phyloP scores from a whole-genome alignment of 1,140 invertebrate species.

The Drosophila nasuta region DNA sequence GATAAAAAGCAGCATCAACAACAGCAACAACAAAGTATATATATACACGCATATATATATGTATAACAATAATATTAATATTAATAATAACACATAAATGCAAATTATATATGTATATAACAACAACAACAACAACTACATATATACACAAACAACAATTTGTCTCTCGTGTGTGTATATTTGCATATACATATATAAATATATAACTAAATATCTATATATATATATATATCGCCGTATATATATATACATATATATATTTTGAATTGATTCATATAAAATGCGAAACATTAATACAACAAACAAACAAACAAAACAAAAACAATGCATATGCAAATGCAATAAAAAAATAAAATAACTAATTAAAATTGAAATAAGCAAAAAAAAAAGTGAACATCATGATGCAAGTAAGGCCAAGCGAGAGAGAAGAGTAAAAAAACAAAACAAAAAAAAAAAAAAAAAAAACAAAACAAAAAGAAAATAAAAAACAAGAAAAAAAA shows the following conservation, averaged over 20 bases:
- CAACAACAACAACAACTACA: constrained; percentile 1
- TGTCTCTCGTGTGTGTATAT: constrained; percentile 25
- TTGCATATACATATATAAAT: constrained; percentile 9
- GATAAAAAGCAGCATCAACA: constrained; percentile 20
- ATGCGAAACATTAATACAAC: constrained; percentile 45
- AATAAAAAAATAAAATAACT: constrained; percentile 44
- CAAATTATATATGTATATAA: constrained; percentile 46
- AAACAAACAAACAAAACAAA: constrained; percentile 31
- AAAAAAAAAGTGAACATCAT: constrained; percentile 39
- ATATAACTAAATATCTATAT: constrained; percentile 20
- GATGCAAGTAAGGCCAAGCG: constrained; percentile 49
- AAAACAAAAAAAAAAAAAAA: constrained; percentile 37
- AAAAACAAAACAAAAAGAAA: constrained; percentile 22
- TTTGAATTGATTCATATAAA: constrained; percentile 24
- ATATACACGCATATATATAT: constrained; percentile 19
- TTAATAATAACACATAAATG: constrained; percentile 36
- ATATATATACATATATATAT: constrained; percentile 10
- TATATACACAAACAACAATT: constrained; percentile 21
- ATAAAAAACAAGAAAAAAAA: constrained; percentile 18
- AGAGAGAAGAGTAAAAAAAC: constrained; percentile 34
- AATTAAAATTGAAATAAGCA: constrained; percentile 33
- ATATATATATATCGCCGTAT: constrained; percentile 19
- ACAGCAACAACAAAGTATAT: constrained; percentile 17
- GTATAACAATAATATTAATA: constrained; percentile 48
- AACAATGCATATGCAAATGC: constrained; percentile 31